Percentiles rank a stretch among this genome's conserved stretches.
phyloP scores from a whole-genome alignment of 2,797 vertebrate genomes.

The Oreochromis mossambicus region DNA sequence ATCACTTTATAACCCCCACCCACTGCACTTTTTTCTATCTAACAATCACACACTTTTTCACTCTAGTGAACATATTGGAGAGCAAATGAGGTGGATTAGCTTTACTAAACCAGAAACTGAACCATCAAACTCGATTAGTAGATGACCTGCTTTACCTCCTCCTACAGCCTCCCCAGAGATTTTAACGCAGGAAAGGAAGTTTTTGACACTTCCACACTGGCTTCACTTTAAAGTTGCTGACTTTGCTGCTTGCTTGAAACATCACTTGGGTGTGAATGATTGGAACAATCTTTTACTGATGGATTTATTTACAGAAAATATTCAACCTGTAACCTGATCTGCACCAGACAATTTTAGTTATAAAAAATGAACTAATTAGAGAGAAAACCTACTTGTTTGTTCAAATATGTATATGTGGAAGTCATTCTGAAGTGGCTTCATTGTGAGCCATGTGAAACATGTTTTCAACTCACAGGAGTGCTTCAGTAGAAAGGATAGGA shows the following conservation, averaged over 20 bases:
- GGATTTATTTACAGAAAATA: neutral
- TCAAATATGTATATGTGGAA: neutral
- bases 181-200: neutral
- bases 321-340: neutral
- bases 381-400: neutral
- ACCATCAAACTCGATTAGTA: neutral
- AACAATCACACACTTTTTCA: neutral
- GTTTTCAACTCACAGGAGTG: neutral
- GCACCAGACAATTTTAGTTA: neutral
- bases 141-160: neutral
- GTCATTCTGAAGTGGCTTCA: neutral
- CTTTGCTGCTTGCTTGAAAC: too few species aligned
- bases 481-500: neutral
- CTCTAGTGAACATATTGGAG: neutral
- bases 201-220: neutral
- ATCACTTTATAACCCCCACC: neutral
- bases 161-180: neutral
- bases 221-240: neutral
- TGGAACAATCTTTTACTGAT: neutral
- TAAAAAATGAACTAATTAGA: neutral
- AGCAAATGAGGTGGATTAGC: neutral
- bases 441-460: neutral
- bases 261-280: neutral
- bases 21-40: neutral
- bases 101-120: neutral